Conservation (phyloP, 1,140 invertebrate genomes). For the Melanaphis sacchari region DNA sequence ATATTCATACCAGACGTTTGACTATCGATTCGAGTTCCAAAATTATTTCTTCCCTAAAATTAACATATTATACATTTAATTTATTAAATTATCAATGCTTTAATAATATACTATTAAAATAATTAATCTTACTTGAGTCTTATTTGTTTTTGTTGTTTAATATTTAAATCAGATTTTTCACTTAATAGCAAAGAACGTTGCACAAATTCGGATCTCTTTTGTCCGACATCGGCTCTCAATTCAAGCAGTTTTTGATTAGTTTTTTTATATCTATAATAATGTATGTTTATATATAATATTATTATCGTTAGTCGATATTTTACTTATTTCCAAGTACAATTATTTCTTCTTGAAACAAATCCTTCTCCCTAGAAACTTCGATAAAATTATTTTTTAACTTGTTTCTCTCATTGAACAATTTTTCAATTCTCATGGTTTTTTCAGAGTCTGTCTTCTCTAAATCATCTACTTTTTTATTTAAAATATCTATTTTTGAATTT, state of each 20-base stretch:
- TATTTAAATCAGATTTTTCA: background rate
- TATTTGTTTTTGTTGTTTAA: background rate
- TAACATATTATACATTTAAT: background rate
- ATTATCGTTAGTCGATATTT: background rate
- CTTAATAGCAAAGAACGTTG: background rate
- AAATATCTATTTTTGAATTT: background rate
- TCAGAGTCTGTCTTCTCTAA: background rate
- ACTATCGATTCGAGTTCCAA: background rate
- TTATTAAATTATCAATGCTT: background rate
- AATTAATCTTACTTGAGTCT: background rate
- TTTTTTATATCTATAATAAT: background rate
- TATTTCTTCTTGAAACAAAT: background rate
- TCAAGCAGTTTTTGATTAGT: background rate
- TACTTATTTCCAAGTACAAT: slow-evolving; percentile 14
- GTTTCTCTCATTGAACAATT: slow-evolving; percentile 10
- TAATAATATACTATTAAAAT: background rate
- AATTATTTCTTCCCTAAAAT: background rate
- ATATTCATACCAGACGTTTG: background rate
- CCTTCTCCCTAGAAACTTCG: background rate
- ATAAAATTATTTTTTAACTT: background rate
- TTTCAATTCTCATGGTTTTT: slow-evolving; percentile 1
- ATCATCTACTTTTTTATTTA: background rate
- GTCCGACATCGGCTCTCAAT: background rate
- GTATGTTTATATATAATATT: background rate
- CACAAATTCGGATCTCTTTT: background rate